Conservation (phyloP, 2,113 vertebrate species). For the Cyanocitta stelleri region DNA sequence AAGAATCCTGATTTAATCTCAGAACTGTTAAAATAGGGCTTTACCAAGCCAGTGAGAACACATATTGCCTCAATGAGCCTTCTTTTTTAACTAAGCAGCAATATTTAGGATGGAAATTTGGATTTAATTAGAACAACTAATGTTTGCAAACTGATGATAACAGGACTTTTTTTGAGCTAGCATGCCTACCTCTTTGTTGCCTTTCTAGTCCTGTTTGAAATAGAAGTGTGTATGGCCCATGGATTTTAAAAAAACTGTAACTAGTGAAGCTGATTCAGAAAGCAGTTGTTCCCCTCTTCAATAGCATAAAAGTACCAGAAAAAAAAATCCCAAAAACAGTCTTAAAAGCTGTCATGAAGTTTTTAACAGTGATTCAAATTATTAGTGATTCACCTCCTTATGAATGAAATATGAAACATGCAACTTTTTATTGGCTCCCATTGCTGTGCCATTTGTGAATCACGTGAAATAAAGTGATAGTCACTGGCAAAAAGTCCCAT, state of each 20-base stretch:
- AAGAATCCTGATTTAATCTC: background rate
- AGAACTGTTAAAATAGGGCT: background rate
- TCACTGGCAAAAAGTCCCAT: background rate
- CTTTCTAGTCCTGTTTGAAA: background rate
- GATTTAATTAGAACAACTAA: background rate
- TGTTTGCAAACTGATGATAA: background rate
- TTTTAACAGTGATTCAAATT: background rate
- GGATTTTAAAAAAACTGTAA: background rate
- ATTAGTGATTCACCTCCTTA: background rate
- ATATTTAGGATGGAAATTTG: background rate
- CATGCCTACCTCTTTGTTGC: background rate
- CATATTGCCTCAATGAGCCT: background rate
- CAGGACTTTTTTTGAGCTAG: background rate
- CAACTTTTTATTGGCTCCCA: background rate
- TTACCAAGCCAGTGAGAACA: background rate
- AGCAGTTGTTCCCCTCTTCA: background rate
- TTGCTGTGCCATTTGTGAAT: background rate
- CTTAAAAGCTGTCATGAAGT: background rate
- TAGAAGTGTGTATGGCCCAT: background rate
- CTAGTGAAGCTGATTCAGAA: background rate
- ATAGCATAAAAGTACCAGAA: background rate
- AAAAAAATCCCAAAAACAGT: background rate
- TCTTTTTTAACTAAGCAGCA: background rate
- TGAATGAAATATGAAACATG: background rate
- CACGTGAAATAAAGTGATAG: background rate